Evolutionary conservation across 2,113 vertebrate genomes (phyloP), one percentile per base, ranked within the genome.

Genomic region (Hepsetus odoe): DNA sequence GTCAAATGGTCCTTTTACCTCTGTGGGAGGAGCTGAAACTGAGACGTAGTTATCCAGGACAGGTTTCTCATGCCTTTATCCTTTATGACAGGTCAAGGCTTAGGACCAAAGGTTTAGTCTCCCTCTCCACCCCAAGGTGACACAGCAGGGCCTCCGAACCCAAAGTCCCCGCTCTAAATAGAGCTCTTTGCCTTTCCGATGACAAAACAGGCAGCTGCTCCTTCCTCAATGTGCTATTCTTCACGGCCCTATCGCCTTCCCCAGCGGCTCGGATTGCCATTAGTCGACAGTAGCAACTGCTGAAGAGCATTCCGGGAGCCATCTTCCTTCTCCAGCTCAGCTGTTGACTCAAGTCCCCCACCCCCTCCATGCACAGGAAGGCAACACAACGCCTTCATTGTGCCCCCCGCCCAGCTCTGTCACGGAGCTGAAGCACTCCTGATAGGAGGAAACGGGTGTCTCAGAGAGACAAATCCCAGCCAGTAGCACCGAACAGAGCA

Each of bases 241-340:
- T 96, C 94, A 92, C 91, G 93, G 94, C 94, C 94, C 93, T 95
- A 97, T 97, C 96, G 96, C 95, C 96, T 97, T 97, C 95, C 95
- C 94, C 92, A n/a, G 59, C 91, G 94, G 96, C 96, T 96, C 96
- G 95, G 96, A 96, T 98, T 98, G 95, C 96, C 94, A 95, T 95
- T 96, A 95, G 96, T 96, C 96, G 96, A 98, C 96, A 96, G 95
- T 95, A 95, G 94, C 96, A 96, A 98, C 96, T 97, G 92, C 95
- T 94, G 93, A 83, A 90, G 83, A 91, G 93, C 95, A 96, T 97
- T 97, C 96, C 95, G 92, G 91, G 94, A 95, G 94, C 95, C 95
- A 95, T 95, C 96, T 96, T 94, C 95, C 91, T 86, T 90, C 69
- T 84, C 78, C 90, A 91, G 93, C 95, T 97, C 96, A 97, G 96